A percentile compares a stretch with the other conserved stretches of the same genome.
Evolutionary conservation across 2,888 invertebrate species (phyloP).

Genomic region (Gastrophysa polygoni): DNA sequence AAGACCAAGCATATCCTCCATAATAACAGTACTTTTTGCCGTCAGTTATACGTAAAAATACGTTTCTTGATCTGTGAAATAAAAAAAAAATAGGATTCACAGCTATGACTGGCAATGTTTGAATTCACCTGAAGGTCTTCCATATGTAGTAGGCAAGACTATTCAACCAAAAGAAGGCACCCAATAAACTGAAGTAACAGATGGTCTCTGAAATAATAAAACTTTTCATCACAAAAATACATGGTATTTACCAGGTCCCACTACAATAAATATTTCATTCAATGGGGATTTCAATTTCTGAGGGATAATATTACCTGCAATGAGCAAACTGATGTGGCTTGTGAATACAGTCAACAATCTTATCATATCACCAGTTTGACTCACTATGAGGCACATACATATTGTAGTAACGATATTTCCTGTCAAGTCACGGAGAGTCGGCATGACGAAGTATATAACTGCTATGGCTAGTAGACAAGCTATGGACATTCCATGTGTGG

Average conservation of each 20-base stretch:
- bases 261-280: too few species aligned
- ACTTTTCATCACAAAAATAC: slow-evolving; percentile 7
- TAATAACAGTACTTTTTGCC: slow-evolving; percentile 88
- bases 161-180: slow-evolving; percentile 86
- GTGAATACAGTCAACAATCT: slow-evolving; percentile 80
- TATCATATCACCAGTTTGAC: slow-evolving; percentile 79
- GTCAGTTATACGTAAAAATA: slow-evolving; percentile 83
- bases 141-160: slow-evolving; percentile 87
- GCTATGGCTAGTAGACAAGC: slow-evolving; percentile 73
- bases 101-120: not conserved
- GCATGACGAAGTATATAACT: slow-evolving; percentile 81
- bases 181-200: slow-evolving; percentile 76
- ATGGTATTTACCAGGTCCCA: too few species aligned
- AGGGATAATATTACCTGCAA: slow-evolving; percentile 75
- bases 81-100: slow-evolving; percentile 8
- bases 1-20: slow-evolving; percentile 80
- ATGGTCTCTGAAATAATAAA: slow-evolving; percentile 71
- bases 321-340: slow-evolving; percentile 79
- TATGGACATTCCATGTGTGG: slow-evolving; percentile 76
- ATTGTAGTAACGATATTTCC: slow-evolving; percentile 87
- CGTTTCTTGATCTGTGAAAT: slow-evolving; percentile 74
- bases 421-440: slow-evolving; percentile 79
- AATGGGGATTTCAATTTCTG: too few species aligned
- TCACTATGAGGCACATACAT: slow-evolving; percentile 75
- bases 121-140: slow-evolving; percentile 78